Base-by-base conservation (phyloP, 1,140 invertebrate species). In the Drosophila tropicalis region DNA sequence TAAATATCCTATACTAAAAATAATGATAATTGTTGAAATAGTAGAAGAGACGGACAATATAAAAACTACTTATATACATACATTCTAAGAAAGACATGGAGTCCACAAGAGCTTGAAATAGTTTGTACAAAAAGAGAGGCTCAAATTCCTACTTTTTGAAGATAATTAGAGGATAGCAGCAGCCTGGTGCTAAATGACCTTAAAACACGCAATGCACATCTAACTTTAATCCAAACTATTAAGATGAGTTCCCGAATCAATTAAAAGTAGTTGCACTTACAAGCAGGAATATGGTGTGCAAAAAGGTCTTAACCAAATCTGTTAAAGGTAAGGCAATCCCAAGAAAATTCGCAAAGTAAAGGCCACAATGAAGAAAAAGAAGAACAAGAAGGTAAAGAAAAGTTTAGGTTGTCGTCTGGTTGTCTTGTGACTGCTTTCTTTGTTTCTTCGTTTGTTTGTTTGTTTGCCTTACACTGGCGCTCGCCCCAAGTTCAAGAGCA, bases 401-500 rank as follows among this genome's bases (percentile, higher is more conserved):
- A 51, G 17, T 56, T 67, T 62, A 32, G 51, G 55, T 68, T 32
- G 68, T 72, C 47, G 67, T 72, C 69, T 68, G 66, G 47, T 70
- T 58, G 44, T 44, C 41, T 36, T 12, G 29, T 51, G 13, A 63
- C n/a, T 62, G 56, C 63, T 69, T 69, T 62, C 63, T 69, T 69
- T 62, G 32, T 32, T 57, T 64, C 15, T 36, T 41, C 40, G 58
- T 61, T 61, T 61, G 29, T 36, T 61, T 61, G 29, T 36, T 60
- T 62, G 40, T 65, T 65, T 74, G 58, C 67, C 34, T 72, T 76
- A 62, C 54, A 32, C 47, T 73, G 70, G 70, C 69, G 76, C 72
- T 82, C 63, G 67, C 65, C 84, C 77, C 85, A 87, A 87, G 84
- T 87, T 87, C 84, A 87, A 87, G 84, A 87, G 76, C 84, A 87